Base-by-base conservation (phyloP, 92 coral and sea anemone genomes). In the Scolanthus callimorphus region DNA sequence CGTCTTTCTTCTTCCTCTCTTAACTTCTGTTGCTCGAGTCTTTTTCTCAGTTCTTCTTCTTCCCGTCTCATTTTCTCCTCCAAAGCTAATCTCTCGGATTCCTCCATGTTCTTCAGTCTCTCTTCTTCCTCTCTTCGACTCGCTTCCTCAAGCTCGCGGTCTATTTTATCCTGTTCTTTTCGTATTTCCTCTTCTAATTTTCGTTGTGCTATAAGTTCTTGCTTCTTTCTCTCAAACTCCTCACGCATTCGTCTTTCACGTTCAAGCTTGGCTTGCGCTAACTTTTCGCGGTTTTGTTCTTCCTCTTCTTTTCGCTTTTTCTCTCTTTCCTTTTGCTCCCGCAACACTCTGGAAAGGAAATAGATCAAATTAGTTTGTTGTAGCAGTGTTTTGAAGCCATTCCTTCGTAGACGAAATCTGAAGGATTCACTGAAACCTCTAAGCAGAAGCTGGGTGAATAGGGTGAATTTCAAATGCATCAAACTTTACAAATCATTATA, bases 131-230 rank as follows among this genome's bases (percentile, higher is more conserved):
- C 99, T 11, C 97, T 76, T 38, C 84, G 67, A 15, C 78, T 70
- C 6, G 91, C 96, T 38, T 79, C 95, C 58, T 85, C 99, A 15
- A 94, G 60, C 46, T 89, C 90, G 1, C 69, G 80, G 52, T 94
- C 99, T 13, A 94, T 61, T 31, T 74, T 79, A 15, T 94, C 99
- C 60, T 83, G 89, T 51, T 94, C 99, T 59, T 65, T 44, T 28
- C 90, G 76, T 31, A 94, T 50, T 30, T 94, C 99, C 49, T 94
- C 99, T 21, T 94, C 99, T 0, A 84, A 76, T 71, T 94, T 89
- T 20, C 99, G 73, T 31, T 89, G 84, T 48, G 96, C 97, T 2
- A 89, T 46, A 12, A 84, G 50, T 57, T 77, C 94, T 27, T 84
- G 85, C 49, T 94, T 89, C 52, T 86, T 91, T 60, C 85, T 85